phyloP scores from a whole-genome alignment of 2,113 vertebrate genomes.

The Boulengerochromis microlepis region DNA sequence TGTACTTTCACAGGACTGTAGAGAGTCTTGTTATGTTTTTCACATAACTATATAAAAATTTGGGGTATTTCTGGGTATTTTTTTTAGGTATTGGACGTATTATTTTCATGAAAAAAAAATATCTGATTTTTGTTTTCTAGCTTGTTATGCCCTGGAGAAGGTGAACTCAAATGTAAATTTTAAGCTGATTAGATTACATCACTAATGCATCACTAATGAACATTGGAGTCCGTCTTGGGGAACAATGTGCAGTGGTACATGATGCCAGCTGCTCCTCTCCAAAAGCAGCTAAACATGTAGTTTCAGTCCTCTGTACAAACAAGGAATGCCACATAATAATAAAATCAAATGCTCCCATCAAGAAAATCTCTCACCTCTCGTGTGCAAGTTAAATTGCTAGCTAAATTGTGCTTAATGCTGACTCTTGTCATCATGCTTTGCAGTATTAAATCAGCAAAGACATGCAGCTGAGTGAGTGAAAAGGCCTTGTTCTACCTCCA shows the following conservation, averaged over 20 bases:
- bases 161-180: not conserved
- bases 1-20: not conserved
- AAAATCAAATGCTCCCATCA: not conserved
- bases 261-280: not conserved
- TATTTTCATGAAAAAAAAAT: not conserved
- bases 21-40: not conserved
- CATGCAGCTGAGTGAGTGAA: constrained; percentile 18
- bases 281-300: not conserved
- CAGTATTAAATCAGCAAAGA: constrained; percentile 35
- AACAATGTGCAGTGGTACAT: not conserved
- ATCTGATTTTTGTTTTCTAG: not conserved
- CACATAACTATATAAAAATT: not conserved
- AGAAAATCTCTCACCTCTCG: not conserved
- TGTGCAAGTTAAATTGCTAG: not conserved
- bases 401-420: not conserved
- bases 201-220: not conserved
- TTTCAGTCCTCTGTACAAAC: not conserved
- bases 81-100: not conserved
- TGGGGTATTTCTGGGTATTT: not conserved
- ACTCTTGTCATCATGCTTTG: not conserved
- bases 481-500: constrained; percentile 14
- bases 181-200: not conserved
- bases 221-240: not conserved
- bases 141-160: not conserved
- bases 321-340: not conserved